These are phyloP conservation scores for Clostera curtula DNA, from an alignment of 2,888 invertebrate species.

Conservation along the genomic window DNA sequence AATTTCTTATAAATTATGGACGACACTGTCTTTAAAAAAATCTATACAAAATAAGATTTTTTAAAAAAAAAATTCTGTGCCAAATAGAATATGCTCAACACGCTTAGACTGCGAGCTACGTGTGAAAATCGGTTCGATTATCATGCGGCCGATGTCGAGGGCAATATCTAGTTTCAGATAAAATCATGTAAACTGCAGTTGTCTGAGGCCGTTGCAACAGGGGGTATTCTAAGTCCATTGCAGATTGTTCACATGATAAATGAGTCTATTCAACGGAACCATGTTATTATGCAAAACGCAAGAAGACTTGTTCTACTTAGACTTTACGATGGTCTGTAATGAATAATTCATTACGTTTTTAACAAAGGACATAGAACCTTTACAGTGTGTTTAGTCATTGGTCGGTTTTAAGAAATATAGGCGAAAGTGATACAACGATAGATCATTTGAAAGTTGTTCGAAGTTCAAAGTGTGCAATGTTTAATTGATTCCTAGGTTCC, in stretches of 20 bases:
- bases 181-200: no score
- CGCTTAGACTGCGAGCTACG: no score
- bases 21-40: no score
- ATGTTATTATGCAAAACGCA: conserved; percentile 19
- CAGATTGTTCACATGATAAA: conserved; percentile 17
- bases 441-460: not conserved
- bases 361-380: conserved; percentile 8
- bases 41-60: no score
- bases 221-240: not conserved
- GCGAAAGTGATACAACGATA: not conserved
- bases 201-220: not conserved
- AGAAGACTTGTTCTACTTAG: not conserved
- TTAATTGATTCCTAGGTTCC: no score
- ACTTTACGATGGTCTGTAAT: conserved; percentile 9
- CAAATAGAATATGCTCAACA: no score
- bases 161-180: no score
- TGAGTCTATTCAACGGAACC: conserved; percentile 18
- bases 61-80: no score
- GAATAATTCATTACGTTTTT: conserved; percentile 18
- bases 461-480: no score
- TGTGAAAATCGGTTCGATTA: no score
- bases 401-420: not conserved
- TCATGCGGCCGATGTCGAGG: no score
- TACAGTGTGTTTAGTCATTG: conserved; percentile 4
- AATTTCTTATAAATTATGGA: no score